Conservation (phyloP, 1,140 invertebrate genomes). For the Paramacrobiotus metropolitanus region DNA sequence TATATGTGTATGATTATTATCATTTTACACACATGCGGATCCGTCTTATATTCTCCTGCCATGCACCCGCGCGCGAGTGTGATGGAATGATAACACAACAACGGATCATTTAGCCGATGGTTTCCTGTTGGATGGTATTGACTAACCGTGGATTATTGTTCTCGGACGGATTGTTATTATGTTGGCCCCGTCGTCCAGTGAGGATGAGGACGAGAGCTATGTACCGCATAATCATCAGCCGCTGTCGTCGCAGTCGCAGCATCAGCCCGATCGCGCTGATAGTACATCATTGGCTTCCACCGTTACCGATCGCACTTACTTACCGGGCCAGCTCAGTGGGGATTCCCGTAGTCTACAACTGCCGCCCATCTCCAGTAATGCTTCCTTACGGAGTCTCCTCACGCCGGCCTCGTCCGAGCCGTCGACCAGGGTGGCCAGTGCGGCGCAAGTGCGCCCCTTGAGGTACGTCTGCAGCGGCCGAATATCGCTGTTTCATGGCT, state of each 20-base stretch:
- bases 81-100: too few relatives aligned
- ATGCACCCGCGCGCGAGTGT: too few relatives aligned
- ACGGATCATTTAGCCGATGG: too few relatives aligned
- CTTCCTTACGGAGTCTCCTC: slow-evolving; percentile 2
- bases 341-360: background rate
- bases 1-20: too few relatives aligned
- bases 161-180: slow-evolving; percentile 16
- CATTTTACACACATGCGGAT: too few relatives aligned
- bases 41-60: too few relatives aligned
- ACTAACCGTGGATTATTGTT: slow-evolving; percentile 71
- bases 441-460: slow-evolving; percentile 5
- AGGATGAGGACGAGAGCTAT: slow-evolving; percentile 27
- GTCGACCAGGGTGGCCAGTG: too few relatives aligned
- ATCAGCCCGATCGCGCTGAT: too few relatives aligned
- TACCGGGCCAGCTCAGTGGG: too few relatives aligned
- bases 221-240: slow-evolving; percentile 11
- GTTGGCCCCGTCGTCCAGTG: slow-evolving; percentile 30
- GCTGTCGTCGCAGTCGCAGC: too few relatives aligned
- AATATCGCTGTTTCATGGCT: too few relatives aligned
- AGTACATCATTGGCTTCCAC: slow-evolving; percentile 11
- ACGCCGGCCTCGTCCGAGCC: slow-evolving; percentile 1
- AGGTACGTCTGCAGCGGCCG: too few relatives aligned
- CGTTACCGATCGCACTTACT: slow-evolving; percentile 8
- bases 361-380: background rate
- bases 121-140: slow-evolving; percentile 38